Evolutionary conservation across 1,140 invertebrate species (phyloP), one percentile per base, ranked within the genome.

Genomic region (Drosophila nasuta): DNA sequence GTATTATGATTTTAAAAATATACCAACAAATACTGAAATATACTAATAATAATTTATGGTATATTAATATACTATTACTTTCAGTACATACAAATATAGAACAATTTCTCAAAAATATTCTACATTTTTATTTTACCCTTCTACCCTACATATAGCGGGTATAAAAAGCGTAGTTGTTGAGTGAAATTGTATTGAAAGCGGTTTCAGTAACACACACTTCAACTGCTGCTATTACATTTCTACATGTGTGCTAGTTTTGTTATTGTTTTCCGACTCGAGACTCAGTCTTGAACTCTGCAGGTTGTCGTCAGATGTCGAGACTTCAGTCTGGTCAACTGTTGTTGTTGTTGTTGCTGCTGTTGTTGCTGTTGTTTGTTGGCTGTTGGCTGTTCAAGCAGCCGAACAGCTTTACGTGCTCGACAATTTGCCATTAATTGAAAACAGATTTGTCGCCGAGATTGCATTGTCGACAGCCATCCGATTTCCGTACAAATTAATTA

Each of bases 401-500:
- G 65, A 74, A 65, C 71, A 72, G 78, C 78, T 81, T 76, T 71
- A 77, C 80, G 70, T 72, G 63, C 80, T 78, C 74, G 77, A 89
- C 83, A 88, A 89, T 88, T 88, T 88, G 85, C 74, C 85, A 89
- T 88, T 88, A 89, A 88, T 89, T 88, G 83, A 88, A 89, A 89
- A 89, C 77, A 88, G 85, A 88, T 88, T 89, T 88, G 85, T 75
- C 74, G 71, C 63, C 46, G 81, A 88, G 85, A 88, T 88, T 88
- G 83, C 81, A 88, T 89, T 88, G 83, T 88, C 81, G 81, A 88
- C 85, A 81, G 77, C 77, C 85, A 89, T 78, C 81, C 82, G 83
- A 88, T 89, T 89, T 81, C 85, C 77, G 85, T 81, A 83, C 77
- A 88, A 88, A 88, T 88, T 88, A 88, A 88, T 88, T 89, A 88